Base-by-base conservation (phyloP, 2,888 invertebrate genomes). In the Blera fallax region DNA sequence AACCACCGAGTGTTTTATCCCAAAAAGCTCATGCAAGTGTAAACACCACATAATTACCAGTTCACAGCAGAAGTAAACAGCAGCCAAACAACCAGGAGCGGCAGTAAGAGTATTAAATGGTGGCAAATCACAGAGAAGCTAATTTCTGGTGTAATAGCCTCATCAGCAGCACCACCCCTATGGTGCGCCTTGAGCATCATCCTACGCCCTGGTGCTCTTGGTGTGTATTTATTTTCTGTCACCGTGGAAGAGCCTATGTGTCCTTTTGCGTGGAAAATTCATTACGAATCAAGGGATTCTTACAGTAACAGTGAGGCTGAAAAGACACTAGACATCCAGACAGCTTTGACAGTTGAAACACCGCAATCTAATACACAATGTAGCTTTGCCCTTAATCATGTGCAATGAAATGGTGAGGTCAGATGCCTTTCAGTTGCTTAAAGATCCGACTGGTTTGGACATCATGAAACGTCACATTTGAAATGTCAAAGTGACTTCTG, bases 21-120 rank as follows among this genome's bases (percentile, higher is more conserved):
- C 11, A 43, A 32, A n/a, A 7, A n/a, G n/a, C 74, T 37, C 27
- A 32, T 34, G 32, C 65, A 58, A 45, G 29, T 45, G 65, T 65
- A 76, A 56, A 65, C 54, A 34, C 54, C 56, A 43, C 48, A 45
- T 32, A 74, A 54, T 64, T 74, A 64, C 64, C 11, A 54, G 40
- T 8, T 24, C 24, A 32, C 16, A 45, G 48, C 10, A 18, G 18
- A 14, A 64, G 48, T 16, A 48, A 48, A 27, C 48, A 37, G 32
- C 14, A 43, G 11, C 40, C 24, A 60, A 24, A 40, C 18, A 27
- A 27, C 14, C 45, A 18, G 45, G 18, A 64, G n/a, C 11, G 18
- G 18, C 43, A 34, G 62, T 29, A 16, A 10, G 43, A 56, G 43
- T n/a, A 29, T 18, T 34, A 32, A 65, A 65, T 50, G 40, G 27